Conservation (phyloP, 1,140 invertebrate genomes). For the Mylabris phalerata region DNA sequence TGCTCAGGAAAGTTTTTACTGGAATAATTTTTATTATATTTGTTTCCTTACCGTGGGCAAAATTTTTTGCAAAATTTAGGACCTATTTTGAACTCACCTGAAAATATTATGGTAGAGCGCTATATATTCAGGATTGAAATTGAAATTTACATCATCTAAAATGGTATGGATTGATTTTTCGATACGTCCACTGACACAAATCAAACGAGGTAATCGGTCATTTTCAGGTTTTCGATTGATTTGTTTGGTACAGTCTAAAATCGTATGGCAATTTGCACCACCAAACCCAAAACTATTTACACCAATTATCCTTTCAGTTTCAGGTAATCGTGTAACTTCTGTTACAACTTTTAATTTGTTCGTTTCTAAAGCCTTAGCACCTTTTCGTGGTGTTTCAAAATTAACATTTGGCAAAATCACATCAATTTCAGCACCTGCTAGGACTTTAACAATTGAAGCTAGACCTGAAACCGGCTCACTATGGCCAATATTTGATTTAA, state of each 20-base stretch:
- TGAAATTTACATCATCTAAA: slow-evolving; percentile 55
- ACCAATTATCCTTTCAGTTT: slow-evolving; percentile 49
- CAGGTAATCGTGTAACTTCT: slow-evolving; percentile 50
- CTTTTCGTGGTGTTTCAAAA: slow-evolving; percentile 62
- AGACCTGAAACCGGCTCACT: slow-evolving; percentile 84
- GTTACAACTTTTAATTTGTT: slow-evolving; percentile 65
- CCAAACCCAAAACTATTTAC: slow-evolving; percentile 61
- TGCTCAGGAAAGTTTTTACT: slow-evolving; percentile 48
- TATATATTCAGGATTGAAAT: slow-evolving; percentile 51
- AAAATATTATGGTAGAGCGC: slow-evolving; percentile 46
- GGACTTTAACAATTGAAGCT: slow-evolving; percentile 76
- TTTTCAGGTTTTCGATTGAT: slow-evolving; percentile 43
- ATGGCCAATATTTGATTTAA: slow-evolving; percentile 93
- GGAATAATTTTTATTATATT: too few species aligned
- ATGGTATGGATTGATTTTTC: slow-evolving; percentile 61
- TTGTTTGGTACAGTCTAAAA: slow-evolving; percentile 53
- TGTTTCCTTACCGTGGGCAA: too few species aligned
- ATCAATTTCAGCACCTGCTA: slow-evolving; percentile 65
- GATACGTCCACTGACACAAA: slow-evolving; percentile 56
- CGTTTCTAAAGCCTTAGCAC: slow-evolving; percentile 62
- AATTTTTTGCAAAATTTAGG: too few species aligned
- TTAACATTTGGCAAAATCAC: slow-evolving; percentile 76
- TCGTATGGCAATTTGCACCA: slow-evolving; percentile 58
- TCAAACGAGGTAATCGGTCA: slow-evolving; percentile 55
- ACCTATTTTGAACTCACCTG: slow-evolving; percentile 8